A percentile compares a stretch with the other conserved stretches of the same genome.
phyloP scores from a whole-genome alignment of 2,113 vertebrate species.

The Formicarius rufipectus region DNA sequence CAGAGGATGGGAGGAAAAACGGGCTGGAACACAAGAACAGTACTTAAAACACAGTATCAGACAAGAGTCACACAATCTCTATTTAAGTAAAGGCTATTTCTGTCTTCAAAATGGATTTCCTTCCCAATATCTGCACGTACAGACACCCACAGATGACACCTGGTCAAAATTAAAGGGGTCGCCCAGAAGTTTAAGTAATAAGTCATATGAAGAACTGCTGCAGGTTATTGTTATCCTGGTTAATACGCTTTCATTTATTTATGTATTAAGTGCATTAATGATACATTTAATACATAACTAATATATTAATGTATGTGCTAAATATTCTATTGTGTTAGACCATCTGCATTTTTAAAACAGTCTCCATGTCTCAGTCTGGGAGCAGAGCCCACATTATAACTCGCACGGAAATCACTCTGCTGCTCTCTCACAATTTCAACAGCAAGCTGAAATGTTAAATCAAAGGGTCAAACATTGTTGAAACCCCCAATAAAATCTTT shows the following conservation, averaged over 20 bases:
- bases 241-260: not conserved
- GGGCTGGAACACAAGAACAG: not conserved
- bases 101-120: not conserved
- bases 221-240: not conserved
- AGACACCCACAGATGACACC: not conserved
- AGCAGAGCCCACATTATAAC: not conserved
- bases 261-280: not conserved
- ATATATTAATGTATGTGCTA: not conserved
- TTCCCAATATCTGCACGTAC: not conserved
- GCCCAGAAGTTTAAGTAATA: not conserved
- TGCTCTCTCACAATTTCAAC: not conserved
- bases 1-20: not conserved
- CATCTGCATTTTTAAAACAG: not conserved
- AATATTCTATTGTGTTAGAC: not conserved
- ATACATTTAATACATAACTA: not conserved
- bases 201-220: not conserved
- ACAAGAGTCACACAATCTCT: not conserved
- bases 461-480: not conserved
- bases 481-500: not conserved
- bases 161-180: not conserved
- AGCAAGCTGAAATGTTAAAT: not conserved
- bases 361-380: not conserved
- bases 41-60: not conserved
- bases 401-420: not conserved
- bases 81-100: not conserved